These are phyloP conservation scores for Himalopsyche tibetana DNA, from an alignment of 2,888 invertebrate genomes.

Conservation along the genomic window DNA sequence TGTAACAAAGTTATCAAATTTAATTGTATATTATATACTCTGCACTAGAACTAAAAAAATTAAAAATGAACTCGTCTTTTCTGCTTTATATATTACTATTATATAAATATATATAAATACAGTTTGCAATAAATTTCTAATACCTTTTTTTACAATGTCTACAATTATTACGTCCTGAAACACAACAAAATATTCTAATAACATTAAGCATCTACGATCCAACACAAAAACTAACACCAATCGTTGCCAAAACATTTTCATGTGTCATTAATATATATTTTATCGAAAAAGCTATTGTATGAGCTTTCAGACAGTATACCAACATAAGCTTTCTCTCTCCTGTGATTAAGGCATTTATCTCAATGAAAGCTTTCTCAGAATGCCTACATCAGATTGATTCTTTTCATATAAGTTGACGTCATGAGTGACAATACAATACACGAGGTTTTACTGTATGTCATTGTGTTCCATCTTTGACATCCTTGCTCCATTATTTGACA, in stretches of 20 bases:
- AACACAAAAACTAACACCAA: background rate
- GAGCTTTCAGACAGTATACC: constrained; percentile 2
- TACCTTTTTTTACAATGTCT: no score
- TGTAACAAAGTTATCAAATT: no score
- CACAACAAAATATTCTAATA: no score
- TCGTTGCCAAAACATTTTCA: background rate
- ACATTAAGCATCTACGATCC: background rate
- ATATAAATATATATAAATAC: no score
- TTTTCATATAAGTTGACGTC: background rate
- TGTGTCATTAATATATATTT: constrained; percentile 13
- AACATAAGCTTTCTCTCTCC: background rate
- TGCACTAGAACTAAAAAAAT: no score
- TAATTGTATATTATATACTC: no score
- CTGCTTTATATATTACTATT: no score
- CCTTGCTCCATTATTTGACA: background rate
- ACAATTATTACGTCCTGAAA: no score
- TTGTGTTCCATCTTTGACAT: background rate
- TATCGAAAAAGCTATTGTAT: background rate
- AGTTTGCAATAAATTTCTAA: no score
- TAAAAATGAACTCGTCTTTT: no score
- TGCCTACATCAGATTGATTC: constrained; percentile 17
- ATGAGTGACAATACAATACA: background rate
- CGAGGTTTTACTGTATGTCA: background rate
- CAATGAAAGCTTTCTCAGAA: background rate
- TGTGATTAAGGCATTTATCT: background rate